These are phyloP conservation scores for Acrossocheilus fasciatus DNA, from an alignment of 2,797 vertebrate species.

Conservation along the genomic window DNA sequence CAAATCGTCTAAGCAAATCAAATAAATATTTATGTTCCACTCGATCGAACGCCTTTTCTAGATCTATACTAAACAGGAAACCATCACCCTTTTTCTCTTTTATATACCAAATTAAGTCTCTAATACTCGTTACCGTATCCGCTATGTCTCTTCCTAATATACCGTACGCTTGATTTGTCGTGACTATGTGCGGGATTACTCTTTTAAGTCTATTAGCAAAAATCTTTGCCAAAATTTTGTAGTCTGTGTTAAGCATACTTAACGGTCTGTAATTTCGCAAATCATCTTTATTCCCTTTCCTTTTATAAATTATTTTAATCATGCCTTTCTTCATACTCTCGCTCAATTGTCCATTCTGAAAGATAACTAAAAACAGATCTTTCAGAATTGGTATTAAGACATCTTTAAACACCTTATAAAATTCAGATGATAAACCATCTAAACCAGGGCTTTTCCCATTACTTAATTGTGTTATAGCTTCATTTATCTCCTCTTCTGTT, in stretches of 20 bases:
- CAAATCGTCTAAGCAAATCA: neutral
- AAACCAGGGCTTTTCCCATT: conserved; percentile 2
- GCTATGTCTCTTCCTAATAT: neutral
- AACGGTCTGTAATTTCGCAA: neutral
- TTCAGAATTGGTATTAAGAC: neutral
- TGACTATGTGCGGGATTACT: no score
- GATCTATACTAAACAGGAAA: neutral
- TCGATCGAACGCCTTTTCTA: conserved; percentile 1
- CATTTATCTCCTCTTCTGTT: neutral
- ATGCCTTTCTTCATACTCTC: conserved; percentile 12
- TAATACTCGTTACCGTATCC: neutral
- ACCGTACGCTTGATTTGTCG: no score
- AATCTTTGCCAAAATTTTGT: neutral
- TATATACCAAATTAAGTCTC: neutral
- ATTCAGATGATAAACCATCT: neutral
- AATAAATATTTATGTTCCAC: neutral
- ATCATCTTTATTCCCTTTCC: conserved; percentile 6
- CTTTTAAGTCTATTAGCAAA: neutral
- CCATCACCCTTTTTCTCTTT: neutral
- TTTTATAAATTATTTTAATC: conserved; percentile 32
- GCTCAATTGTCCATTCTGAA: neutral
- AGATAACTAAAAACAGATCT: neutral
- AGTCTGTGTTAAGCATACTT: neutral
- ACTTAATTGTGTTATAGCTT: neutral
- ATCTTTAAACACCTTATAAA: neutral